phyloP scores from a whole-genome alignment of 2,888 invertebrate species.

The Papilio demoleus region DNA sequence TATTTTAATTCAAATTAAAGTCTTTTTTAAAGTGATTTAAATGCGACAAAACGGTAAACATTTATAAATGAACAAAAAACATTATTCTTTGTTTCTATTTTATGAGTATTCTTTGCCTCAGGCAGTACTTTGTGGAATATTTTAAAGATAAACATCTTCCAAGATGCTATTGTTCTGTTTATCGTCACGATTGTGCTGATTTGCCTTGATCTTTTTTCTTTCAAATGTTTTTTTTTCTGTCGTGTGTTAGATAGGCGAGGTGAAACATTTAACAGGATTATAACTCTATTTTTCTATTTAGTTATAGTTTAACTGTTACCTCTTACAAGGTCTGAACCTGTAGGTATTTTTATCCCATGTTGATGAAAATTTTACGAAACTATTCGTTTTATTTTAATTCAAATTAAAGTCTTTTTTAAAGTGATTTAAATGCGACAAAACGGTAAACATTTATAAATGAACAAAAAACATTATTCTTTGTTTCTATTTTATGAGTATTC shows the following conservation, averaged over 20 bases:
- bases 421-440: constrained; percentile 6
- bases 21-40: too few species aligned
- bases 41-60: constrained; percentile 9
- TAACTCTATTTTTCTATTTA: neutral
- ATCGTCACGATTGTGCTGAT: constrained; percentile 77
- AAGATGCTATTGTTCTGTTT: constrained; percentile 76
- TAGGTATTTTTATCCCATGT: too few species aligned
- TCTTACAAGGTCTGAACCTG: too few species aligned
- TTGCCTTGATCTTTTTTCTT: constrained; percentile 72
- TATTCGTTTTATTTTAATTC: too few species aligned
- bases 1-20: too few species aligned
- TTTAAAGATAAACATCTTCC: constrained; percentile 77
- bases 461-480: constrained; percentile 50
- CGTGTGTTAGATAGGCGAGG: neutral
- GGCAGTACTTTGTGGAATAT: constrained; percentile 67
- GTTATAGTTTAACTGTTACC: too few species aligned
- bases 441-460: constrained; percentile 12
- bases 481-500: constrained; percentile 68
- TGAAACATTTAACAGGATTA: constrained; percentile 1
- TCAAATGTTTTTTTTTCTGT: constrained; percentile 71
- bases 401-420: too few species aligned
- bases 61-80: constrained; percentile 16
- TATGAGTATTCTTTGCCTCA: constrained; percentile 64
- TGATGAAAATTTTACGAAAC: too few species aligned
- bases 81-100: constrained; percentile 58